Conservation (phyloP, 1,140 invertebrate species). For the Grapholita molesta region DNA sequence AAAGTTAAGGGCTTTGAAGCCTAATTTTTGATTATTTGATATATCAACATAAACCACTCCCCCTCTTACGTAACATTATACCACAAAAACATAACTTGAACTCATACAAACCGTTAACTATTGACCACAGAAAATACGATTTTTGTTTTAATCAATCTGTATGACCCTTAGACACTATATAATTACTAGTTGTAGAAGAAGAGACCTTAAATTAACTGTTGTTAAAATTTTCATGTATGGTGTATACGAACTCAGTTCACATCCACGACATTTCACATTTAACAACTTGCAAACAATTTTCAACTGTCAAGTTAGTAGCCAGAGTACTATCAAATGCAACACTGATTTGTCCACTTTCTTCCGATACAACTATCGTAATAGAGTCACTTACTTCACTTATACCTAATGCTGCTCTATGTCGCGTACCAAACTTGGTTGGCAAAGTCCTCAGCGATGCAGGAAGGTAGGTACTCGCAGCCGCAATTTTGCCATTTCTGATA, state of each 20-base stretch:
- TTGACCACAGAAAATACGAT: too few relatives aligned
- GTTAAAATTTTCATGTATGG: neutral
- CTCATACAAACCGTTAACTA: too few relatives aligned
- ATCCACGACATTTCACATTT: neutral
- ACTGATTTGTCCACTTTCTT: slow-evolving; percentile 13
- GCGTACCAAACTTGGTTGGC: neutral
- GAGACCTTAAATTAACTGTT: neutral
- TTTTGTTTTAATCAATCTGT: too few relatives aligned
- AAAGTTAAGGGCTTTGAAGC: too few relatives aligned
- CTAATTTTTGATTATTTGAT: too few relatives aligned
- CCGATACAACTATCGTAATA: slow-evolving; percentile 14
- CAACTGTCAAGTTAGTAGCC: neutral
- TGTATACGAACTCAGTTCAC: neutral
- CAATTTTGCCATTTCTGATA: slow-evolving; percentile 1
- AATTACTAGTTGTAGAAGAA: too few relatives aligned
- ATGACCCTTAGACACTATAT: too few relatives aligned
- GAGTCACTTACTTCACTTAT: slow-evolving; percentile 16
- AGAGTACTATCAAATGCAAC: neutral
- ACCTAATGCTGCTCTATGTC: slow-evolving; percentile 16
- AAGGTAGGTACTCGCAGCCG: neutral
- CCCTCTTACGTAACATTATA: too few relatives aligned
- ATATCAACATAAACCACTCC: too few relatives aligned
- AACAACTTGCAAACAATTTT: neutral
- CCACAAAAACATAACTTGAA: too few relatives aligned
- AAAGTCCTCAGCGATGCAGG: neutral